phyloP scores from a whole-genome alignment of 2,888 invertebrate species.

The Hecatera dysodea region DNA sequence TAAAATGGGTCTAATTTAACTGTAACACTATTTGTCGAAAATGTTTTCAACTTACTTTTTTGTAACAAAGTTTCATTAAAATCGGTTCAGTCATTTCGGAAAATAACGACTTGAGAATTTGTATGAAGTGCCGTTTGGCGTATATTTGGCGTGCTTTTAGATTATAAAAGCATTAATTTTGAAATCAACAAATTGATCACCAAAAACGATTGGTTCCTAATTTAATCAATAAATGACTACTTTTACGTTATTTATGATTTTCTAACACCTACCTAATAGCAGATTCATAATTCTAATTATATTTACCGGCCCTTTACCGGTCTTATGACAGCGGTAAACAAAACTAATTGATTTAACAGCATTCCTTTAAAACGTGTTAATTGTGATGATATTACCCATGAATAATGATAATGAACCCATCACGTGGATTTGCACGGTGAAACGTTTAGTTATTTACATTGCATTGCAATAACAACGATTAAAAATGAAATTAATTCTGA shows the following conservation, averaged over 20 bases:
- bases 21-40: too few relatives aligned
- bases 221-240: background rate
- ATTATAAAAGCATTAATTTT: too few relatives aligned
- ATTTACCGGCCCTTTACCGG: background rate
- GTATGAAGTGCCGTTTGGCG: too few relatives aligned
- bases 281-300: background rate
- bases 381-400: background rate
- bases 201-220: background rate
- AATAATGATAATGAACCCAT: slow-evolving; percentile 4
- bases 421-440: slow-evolving; percentile 30
- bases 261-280: background rate
- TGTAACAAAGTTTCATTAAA: too few relatives aligned
- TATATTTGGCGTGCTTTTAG: too few relatives aligned
- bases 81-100: too few relatives aligned
- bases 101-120: too few relatives aligned
- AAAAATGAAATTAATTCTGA: background rate
- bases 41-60: too few relatives aligned
- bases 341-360: slow-evolving; percentile 10
- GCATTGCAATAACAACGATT: background rate
- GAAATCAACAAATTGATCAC: background rate
- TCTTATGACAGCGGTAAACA: background rate
- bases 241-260: background rate
- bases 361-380: slow-evolving; percentile 33
- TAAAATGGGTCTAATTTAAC: too few relatives aligned
- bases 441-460: slow-evolving; percentile 13